Evolutionary conservation across 1,140 invertebrate species (phyloP).

Genomic region (Physella acuta): DNA sequence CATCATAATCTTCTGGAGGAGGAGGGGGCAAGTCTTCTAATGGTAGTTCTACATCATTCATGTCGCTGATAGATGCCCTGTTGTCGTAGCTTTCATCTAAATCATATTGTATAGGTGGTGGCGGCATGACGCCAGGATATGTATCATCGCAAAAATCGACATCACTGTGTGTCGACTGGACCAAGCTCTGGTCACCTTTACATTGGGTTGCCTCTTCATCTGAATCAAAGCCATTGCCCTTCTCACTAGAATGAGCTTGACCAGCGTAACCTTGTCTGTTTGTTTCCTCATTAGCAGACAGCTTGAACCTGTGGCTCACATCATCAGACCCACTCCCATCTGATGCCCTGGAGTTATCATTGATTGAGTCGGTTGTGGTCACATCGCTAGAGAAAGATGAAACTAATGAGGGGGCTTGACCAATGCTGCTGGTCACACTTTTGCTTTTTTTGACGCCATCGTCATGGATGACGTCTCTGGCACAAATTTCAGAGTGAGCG

Average conservation of each 20-base stretch:
- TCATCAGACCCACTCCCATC: neutral
- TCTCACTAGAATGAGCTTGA: neutral
- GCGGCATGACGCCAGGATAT: neutral
- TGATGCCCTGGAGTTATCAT: conserved; percentile 12
- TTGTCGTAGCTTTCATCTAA: neutral
- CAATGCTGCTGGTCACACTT: conserved; percentile 25
- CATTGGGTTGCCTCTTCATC: neutral
- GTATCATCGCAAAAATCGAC: neutral
- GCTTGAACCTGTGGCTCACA: neutral
- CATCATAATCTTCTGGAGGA: conserved; percentile 17
- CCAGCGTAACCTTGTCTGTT: neutral
- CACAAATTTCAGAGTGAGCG: neutral
- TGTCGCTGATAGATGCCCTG: neutral
- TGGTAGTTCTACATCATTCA: neutral
- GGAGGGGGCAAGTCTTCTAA: conserved; percentile 10
- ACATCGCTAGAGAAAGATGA: conserved; percentile 24
- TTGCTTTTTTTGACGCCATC: conserved; percentile 17
- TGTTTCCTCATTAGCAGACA: neutral
- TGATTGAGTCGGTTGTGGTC: conserved; percentile 13
- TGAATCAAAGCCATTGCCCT: neutral
- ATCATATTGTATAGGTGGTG: neutral
- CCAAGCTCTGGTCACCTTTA: neutral
- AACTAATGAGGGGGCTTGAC: conserved; percentile 23
- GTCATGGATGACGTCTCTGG: neutral
- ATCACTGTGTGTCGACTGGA: neutral